Conservation (phyloP, 2,113 vertebrate species). For the Tricholaema leucomelas region DNA sequence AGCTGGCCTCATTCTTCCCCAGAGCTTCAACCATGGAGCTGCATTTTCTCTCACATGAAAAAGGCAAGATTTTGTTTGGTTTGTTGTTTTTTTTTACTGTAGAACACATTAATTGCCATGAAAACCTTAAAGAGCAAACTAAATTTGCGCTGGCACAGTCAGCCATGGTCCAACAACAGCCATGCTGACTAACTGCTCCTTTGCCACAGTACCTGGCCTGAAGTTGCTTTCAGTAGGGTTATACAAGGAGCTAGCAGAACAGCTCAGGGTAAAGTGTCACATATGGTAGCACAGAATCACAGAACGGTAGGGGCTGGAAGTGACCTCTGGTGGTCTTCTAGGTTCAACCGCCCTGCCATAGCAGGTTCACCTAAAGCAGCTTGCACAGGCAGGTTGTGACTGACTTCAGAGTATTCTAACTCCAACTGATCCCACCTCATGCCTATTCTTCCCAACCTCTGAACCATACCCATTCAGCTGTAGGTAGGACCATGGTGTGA, state of each 20-base stretch:
- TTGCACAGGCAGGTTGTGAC: no score
- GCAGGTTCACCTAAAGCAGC: no score
- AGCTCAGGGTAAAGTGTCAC: neutral
- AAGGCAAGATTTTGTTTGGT: neutral
- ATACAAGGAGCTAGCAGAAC: neutral
- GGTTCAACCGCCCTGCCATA: no score
- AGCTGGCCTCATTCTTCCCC: neutral
- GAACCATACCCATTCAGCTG: neutral
- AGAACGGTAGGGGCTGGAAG: no score
- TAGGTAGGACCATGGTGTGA: accelerated
- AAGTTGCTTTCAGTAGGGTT: neutral
- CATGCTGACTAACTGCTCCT: neutral
- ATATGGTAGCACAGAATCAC: neutral
- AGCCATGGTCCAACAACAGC: neutral
- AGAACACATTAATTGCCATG: neutral
- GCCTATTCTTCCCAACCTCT: neutral
- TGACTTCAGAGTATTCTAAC: neutral
- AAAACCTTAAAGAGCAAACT: neutral
- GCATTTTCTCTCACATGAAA: neutral
- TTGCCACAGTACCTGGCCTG: neutral
- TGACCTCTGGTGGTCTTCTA: no score
- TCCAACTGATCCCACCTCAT: neutral
- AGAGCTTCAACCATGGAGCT: neutral
- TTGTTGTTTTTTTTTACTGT: neutral
- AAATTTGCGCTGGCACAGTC: neutral